Conservation (phyloP, 2,797 vertebrate species). For the Phoeniculus purpureus region DNA sequence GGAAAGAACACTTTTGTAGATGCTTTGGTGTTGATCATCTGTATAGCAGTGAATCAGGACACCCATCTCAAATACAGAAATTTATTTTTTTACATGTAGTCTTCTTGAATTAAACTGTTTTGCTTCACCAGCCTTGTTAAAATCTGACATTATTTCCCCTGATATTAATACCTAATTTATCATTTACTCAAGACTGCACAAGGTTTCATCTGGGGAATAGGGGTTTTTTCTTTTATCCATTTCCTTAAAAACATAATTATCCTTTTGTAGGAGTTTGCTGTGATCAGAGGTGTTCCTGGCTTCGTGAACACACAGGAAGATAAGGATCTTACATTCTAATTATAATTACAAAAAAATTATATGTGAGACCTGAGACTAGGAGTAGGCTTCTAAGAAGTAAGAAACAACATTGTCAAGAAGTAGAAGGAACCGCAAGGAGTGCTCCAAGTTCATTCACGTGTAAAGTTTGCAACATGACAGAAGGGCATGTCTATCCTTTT, state of each 20-base stretch:
- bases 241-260: constrained; percentile 36
- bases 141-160: constrained; percentile 29
- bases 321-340: constrained; percentile 7
- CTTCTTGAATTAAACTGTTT: background rate
- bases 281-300: constrained; percentile 4
- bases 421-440: background rate
- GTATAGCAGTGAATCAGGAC: background rate
- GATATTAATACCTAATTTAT: constrained; percentile 36
- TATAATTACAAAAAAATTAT: constrained; percentile 49
- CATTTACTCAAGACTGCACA: constrained; percentile 36
- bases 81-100: background rate
- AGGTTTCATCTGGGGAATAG: constrained; percentile 15
- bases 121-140: constrained; percentile 24
- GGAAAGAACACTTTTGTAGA: background rate
- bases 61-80: background rate
- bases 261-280: constrained; percentile 20
- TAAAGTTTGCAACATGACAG: constrained; percentile 17
- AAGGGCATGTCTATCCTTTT: constrained; percentile 42
- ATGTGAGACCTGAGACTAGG: background rate
- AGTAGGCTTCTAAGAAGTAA: constrained; percentile 1
- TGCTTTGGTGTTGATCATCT: background rate
- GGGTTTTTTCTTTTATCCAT: background rate
- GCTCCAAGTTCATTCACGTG: background rate
- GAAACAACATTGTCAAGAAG: background rate
- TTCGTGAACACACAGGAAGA: constrained; percentile 22